phyloP scores from a whole-genome alignment of 2,797 vertebrate genomes.

The Fundulus diaphanus region DNA sequence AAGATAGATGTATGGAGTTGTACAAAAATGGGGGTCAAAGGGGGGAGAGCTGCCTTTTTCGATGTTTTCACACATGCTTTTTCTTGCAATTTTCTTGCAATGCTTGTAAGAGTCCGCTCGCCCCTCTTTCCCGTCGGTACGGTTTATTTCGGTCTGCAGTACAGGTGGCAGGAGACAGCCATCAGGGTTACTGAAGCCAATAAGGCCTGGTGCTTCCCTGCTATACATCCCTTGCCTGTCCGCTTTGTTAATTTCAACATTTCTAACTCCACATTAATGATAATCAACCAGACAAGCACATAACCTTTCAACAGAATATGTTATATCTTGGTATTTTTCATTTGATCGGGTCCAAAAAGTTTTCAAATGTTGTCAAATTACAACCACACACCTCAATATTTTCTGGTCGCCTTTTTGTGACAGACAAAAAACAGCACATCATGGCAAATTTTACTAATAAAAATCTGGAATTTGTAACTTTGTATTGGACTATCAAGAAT shows the following conservation, averaged over 20 bases:
- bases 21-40: conserved; percentile 8
- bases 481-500: no score
- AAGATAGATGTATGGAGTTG: background rate
- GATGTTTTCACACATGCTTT: conserved; percentile 1
- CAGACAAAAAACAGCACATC: no score
- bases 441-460: no score
- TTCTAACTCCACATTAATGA: background rate
- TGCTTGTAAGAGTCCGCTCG: background rate
- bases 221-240: conserved; percentile 11
- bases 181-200: conserved; percentile 16
- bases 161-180: conserved; percentile 15
- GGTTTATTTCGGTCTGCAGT: conserved; percentile 3
- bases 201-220: background rate
- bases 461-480: no score
- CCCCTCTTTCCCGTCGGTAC: background rate
- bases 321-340: no score
- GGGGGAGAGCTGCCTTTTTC: background rate
- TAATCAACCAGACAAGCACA: background rate
- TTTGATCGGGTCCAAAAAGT: no score
- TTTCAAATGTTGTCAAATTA: background rate
- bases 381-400: background rate
- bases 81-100: conserved; percentile 11
- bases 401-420: no score
- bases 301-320: background rate
- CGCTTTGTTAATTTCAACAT: background rate